Conservation (phyloP, 2,113 vertebrate genomes). For the Nematolebias whitei region DNA sequence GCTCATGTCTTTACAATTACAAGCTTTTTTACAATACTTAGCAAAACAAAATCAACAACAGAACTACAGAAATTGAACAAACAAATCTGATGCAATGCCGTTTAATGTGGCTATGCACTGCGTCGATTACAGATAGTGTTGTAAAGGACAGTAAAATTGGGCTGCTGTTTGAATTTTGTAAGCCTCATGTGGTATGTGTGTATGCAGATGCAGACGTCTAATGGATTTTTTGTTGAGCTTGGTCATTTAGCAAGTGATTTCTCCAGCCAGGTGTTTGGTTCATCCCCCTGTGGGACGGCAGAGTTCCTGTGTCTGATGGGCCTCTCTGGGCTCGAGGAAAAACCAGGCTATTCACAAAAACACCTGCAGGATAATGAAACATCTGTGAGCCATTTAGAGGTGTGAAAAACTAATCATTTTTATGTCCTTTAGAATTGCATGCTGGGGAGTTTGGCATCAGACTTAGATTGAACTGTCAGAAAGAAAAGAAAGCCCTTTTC, state of each 20-base stretch:
- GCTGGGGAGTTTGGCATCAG: slow-evolving; percentile 4
- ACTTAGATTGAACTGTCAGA: slow-evolving; percentile 29
- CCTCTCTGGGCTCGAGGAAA: slow-evolving; percentile 60
- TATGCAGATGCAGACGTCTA: not conserved
- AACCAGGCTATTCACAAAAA: slow-evolving; percentile 61
- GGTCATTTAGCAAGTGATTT: slow-evolving; percentile 41
- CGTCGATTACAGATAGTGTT: not conserved
- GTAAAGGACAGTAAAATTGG: not conserved
- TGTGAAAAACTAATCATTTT: slow-evolving; percentile 25
- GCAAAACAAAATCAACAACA: slow-evolving; percentile 53
- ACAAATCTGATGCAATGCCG: slow-evolving; percentile 24
- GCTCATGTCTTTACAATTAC: slow-evolving; percentile 68
- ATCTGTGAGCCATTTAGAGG: slow-evolving; percentile 26
- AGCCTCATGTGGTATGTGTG: no score
- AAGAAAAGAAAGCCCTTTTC: slow-evolving; percentile 20
- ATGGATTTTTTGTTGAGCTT: slow-evolving; percentile 21
- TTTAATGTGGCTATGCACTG: not conserved
- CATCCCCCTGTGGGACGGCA: slow-evolving; percentile 15
- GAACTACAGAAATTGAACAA: slow-evolving; percentile 37
- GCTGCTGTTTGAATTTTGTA: no score
- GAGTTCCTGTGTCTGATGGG: slow-evolving; percentile 8
- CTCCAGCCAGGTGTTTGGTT: slow-evolving; percentile 44
- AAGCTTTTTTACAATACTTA: slow-evolving; percentile 70
- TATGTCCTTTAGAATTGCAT: not conserved
- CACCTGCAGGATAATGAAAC: slow-evolving; percentile 50